phyloP scores from a whole-genome alignment of 2,797 vertebrate genomes.

The Channallabes apus region DNA sequence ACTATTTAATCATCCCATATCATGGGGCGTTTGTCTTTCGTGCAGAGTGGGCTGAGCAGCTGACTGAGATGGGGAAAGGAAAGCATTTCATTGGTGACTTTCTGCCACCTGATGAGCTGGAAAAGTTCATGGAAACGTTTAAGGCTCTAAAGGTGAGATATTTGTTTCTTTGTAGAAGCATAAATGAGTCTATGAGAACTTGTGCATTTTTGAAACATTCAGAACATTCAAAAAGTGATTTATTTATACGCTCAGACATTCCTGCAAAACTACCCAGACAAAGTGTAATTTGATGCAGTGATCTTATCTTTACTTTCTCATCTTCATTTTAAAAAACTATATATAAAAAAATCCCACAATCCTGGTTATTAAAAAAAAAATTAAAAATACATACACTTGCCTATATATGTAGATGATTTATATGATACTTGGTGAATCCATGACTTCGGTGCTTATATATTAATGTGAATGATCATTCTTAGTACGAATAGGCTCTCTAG shows the following conservation, averaged over 20 bases:
- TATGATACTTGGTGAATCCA: background rate
- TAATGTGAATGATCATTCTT: background rate
- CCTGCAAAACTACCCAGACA: background rate
- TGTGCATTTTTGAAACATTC: no score
- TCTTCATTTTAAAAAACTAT: background rate
- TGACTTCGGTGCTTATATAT: background rate
- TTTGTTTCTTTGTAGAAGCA: background rate
- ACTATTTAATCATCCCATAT: background rate
- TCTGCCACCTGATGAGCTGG: slow-evolving; percentile 93
- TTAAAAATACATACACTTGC: background rate
- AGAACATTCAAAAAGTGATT: background rate
- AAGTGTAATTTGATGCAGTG: background rate
- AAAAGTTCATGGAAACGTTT: slow-evolving; percentile 99
- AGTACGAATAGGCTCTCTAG: background rate
- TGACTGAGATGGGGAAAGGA: slow-evolving; percentile 97
- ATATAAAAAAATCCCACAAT: background rate
- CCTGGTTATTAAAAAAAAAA: background rate
- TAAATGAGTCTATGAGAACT: no score
- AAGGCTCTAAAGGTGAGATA: slow-evolving; percentile 90
- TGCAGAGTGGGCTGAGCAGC: slow-evolving; percentile 95
- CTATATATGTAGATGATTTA: background rate
- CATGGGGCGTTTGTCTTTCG: background rate
- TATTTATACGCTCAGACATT: background rate
- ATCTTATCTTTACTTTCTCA: background rate
- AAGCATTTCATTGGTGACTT: slow-evolving; percentile 99